Base-by-base conservation (phyloP, 2,888 invertebrate genomes). In the Orthonevra nobilis region DNA sequence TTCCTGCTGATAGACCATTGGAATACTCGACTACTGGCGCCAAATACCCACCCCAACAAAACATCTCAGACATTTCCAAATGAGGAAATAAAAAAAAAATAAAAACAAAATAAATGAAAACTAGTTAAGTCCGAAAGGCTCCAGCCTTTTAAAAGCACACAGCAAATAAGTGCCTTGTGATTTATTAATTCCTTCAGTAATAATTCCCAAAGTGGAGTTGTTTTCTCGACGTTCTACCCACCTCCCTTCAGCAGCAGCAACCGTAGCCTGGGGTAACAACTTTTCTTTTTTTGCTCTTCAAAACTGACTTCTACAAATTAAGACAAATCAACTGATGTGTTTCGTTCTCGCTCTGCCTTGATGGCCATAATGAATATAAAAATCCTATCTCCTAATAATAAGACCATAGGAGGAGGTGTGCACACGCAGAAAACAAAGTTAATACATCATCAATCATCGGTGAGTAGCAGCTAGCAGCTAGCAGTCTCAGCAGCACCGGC, bases 371-470 rank as follows among this genome's bases (percentile, higher is more conserved):
- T 48, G 28, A 28, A 17, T 6, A 20, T 0, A 56, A 38, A 5
- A 74, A 61, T 54, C 34, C 61, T 58, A 73, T 46, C 61, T 48
- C 48, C 64, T 74, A 68, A 68, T 68, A 68, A 68, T 69, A 61
- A 56, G 64, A 70, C 75, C 70, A 70, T 70, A 77, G 72, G 77
- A 77, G 77, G 77, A 73, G 79, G 79, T 79, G 79, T 79, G 56
- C 66, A 73, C 73, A 79, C 73, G 73, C 79, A 79, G 73, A 79
- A 79, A 79, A 72, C 79, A 79, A 73, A 79, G 79, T 73, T 79
- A 79, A 79, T 79, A 79, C 79, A 73, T 73, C 79, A 79, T 79
- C 79, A 79, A 79, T 79, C 79, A 79, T 79, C 77, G 66, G 26
- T 26, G 70, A 72, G 74, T 42, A 60, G 74, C 68, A 60, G 44